These are phyloP conservation scores for Polietes domitor DNA, from an alignment of 2,888 invertebrate species.

Conservation along the genomic window DNA sequence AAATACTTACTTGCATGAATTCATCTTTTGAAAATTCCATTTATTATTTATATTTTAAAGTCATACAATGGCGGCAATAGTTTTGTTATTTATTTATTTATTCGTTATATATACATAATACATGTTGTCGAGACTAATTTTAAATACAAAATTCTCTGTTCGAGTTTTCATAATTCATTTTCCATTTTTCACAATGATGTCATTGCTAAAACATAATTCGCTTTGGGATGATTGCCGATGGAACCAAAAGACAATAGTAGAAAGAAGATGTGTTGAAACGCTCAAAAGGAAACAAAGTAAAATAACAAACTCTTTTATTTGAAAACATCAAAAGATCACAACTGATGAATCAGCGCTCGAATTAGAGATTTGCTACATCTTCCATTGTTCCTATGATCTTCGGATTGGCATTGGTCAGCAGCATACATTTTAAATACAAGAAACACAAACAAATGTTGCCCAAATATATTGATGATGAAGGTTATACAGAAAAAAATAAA, in stretches of 20 bases:
- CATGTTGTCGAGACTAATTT: neutral
- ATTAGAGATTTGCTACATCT: neutral
- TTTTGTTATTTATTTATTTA: neutral
- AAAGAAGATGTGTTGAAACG: neutral
- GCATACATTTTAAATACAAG: no score
- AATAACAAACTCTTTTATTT: no score
- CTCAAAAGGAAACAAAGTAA: neutral
- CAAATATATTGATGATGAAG: no score
- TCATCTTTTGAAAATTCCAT: neutral
- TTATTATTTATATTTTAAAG: neutral
- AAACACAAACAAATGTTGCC: no score
- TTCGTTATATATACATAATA: neutral
- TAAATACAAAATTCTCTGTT: neutral
- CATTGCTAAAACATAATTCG: conserved; percentile 44
- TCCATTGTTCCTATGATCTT: neutral
- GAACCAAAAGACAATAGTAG: neutral
- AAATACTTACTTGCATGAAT: no score
- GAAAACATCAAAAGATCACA: neutral
- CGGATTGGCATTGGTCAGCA: no score
- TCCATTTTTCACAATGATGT: conserved; percentile 61
- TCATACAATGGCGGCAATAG: neutral
- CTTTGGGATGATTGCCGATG: neutral
- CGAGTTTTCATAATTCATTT: neutral
- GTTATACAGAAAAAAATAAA: no score
- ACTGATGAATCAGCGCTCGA: no score